Conservation (phyloP, 2,113 vertebrate species). For the Zosterops lateralis region DNA sequence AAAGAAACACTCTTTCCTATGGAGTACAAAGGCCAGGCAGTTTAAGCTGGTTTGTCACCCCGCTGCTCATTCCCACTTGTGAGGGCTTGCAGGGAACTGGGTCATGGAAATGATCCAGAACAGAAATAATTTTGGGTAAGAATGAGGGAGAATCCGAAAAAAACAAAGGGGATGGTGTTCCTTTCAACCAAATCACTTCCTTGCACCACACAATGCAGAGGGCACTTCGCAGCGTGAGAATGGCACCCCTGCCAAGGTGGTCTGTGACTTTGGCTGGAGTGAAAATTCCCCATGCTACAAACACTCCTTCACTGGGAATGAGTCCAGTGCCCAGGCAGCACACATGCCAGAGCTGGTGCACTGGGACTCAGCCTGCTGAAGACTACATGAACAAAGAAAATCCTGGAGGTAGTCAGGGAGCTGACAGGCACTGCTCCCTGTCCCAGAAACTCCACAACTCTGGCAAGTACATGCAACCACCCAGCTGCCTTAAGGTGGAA, state of each 20-base stretch:
- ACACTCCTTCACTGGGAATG: neutral
- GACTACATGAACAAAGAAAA: neutral
- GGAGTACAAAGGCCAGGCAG: neutral
- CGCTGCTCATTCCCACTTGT: neutral
- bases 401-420: neutral
- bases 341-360: neutral
- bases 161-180: slow-evolving; percentile 7
- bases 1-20: neutral
- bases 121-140: slow-evolving; percentile 28
- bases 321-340: neutral
- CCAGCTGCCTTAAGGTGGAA: neutral
- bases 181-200: slow-evolving; percentile 43
- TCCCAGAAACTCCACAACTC: neutral
- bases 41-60: neutral
- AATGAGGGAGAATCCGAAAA: neutral
- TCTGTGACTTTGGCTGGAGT: neutral
- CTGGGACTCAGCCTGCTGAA: neutral
- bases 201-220: slow-evolving; percentile 25
- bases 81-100: slow-evolving; percentile 34
- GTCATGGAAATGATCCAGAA: slow-evolving; percentile 50
- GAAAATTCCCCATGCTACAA: neutral
- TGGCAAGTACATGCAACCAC: neutral
- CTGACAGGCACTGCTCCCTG: neutral
- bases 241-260: slow-evolving; percentile 9
- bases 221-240: slow-evolving; percentile 59